Base-by-base conservation (phyloP, 64 coral and sea anemone genomes). In the Stichodactyla helianthus region DNA sequence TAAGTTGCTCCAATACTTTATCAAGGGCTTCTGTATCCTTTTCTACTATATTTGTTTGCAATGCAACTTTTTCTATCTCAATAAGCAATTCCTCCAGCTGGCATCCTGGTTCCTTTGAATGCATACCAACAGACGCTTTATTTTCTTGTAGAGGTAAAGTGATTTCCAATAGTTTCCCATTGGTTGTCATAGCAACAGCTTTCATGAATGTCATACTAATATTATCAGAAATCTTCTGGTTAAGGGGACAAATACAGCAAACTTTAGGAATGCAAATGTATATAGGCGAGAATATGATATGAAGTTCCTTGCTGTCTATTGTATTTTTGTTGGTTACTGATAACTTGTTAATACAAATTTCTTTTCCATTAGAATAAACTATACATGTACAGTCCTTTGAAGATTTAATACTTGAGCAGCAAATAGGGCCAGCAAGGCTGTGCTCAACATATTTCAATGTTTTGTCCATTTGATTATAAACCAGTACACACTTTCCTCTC, bases 131-230 rank as follows among this genome's bases (percentile, higher is more conserved):
- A 12, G 68, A 31, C 10, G 14, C 25, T 74, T 12, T 74, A 31
- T 23, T 31, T 31, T 74, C 68, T 27, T 6, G 26, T 31, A 4
- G 22, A 31, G 68, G 68, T 74, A 74, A 28, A 31, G 17, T 74
- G 12, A 74, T 74, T 26, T 31, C 68, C 11, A 74, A 74, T 74
- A 74, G 26, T 74, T 31, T 74, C 25, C 68, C 68, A 7, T 31
- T 74, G 22, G 68, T 74, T 74, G 68, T 74, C 25, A 74, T 74
- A 74, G 68, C 68, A 74, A 74, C 25, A 31, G 68, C 68, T 74
- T 31, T 74, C 5, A 74, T 74, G 23, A 23, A 31, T 74, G 68
- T 13, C 17, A 19, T 27, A 31, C 25, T 10, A 9, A 27, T 31
- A 31, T 11, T 11, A 74, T 31, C 12, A 12, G 25, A 31, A 31